Base-by-base conservation (phyloP, 2,113 vertebrate species). In the Sturnira hondurensis region DNA sequence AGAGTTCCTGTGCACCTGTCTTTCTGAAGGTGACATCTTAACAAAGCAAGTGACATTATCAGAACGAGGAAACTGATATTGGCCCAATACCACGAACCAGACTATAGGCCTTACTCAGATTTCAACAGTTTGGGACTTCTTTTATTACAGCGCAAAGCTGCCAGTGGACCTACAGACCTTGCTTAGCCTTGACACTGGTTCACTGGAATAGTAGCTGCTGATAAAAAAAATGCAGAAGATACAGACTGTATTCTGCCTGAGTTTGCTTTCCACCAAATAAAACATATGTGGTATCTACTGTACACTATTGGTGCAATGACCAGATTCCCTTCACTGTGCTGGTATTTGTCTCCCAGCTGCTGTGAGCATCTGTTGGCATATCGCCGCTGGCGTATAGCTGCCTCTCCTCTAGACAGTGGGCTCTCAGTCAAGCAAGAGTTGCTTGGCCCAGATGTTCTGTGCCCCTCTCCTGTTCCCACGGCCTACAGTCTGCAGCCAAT, bases 231-330 rank as follows among this genome's bases (percentile, higher is more conserved):
- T n/a, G 11, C 4, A 26, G 74, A 86, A 56, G 81, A 76, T 26
- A n/a, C 47, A 80, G 47, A 68, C 28, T 77, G 5, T n/a, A 38
- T 36, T 85, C 71, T 86, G 41, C 38, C 16, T 76, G 43, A 70
- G 26, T 74, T 93, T 74, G 38, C 31, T 47, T 85, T 73, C 77
- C n/a, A 43, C 63, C 36, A 14, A n/a, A 24, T 89, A 54, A 90
- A 84, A 33, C 5, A 28, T 65, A n/a, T 41, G 36, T 31, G 52
- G 15, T 28, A 50, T 26, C 17, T 33, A 45, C n/a, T 10, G 16
- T n/a, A 12, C 2, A 14, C 24, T 54, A 0, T 3, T 52, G 16
- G 28, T 47, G 13, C 31, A 65, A 3, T 6, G 41, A 16, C 28
- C 17, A 20, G 74, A 58, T 47, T n/a, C 36, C 38, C 3, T 33